Evolutionary conservation across 2,113 vertebrate genomes (phyloP).

Genomic region (Sebastes fasciatus): DNA sequence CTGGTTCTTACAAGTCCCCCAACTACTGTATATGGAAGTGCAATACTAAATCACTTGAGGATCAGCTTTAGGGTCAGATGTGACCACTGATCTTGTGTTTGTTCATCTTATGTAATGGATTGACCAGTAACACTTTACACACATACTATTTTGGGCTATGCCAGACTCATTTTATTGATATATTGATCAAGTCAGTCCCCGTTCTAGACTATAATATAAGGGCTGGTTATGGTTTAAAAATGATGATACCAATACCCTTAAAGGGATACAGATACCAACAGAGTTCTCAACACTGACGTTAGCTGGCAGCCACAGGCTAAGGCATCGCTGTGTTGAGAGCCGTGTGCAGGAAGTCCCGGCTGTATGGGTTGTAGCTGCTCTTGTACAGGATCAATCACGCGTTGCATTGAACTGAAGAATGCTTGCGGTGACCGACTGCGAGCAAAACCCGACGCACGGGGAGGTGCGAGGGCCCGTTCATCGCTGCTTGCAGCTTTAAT

Average conservation of each 20-base stretch:
- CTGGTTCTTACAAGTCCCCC: neutral
- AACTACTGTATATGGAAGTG: neutral
- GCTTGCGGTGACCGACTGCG: too few species aligned
- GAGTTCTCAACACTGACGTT: too few species aligned
- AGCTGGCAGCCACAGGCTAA: too few species aligned
- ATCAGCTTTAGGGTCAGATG: neutral
- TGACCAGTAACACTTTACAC: neutral
- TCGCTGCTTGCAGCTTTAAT: too few species aligned
- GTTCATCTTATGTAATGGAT: constrained; percentile 7
- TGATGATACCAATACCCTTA: neutral
- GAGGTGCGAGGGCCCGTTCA: too few species aligned
- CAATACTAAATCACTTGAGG: neutral
- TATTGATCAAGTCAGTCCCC: neutral
- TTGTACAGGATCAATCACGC: too few species aligned
- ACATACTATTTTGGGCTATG: neutral
- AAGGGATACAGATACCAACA: neutral
- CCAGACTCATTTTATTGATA: neutral
- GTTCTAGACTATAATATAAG: neutral
- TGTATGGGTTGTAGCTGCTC: too few species aligned
- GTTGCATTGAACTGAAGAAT: too few species aligned
- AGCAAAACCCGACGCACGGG: too few species aligned
- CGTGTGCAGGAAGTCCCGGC: too few species aligned
- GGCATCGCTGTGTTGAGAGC: too few species aligned
- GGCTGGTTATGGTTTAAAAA: neutral
- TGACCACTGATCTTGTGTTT: constrained; percentile 24